Percentiles rank a stretch among this genome's conserved stretches.
These are phyloP conservation scores for Glossophaga mutica DNA, from an alignment of 2,797 vertebrate genomes.

Conservation along the genomic window DNA sequence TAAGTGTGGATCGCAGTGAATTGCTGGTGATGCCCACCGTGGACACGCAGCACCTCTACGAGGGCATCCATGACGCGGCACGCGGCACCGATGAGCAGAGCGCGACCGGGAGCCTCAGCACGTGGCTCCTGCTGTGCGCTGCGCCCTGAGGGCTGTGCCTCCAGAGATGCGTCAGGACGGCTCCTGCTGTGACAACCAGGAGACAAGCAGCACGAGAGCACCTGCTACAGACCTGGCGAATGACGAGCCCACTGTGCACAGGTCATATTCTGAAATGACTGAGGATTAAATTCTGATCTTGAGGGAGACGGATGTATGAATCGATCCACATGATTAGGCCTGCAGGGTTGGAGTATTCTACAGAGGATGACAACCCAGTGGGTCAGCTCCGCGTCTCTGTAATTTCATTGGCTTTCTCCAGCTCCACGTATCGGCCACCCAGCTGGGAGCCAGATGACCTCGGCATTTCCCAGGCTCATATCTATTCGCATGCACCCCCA, in stretches of 20 bases:
- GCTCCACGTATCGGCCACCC: background rate
- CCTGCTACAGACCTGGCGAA: background rate
- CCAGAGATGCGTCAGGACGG: rapidly evolving
- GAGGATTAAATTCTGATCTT: background rate
- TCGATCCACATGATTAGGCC: background rate
- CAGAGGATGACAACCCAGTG: background rate
- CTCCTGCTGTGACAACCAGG: background rate
- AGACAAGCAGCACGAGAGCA: background rate
- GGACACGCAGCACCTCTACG: background rate
- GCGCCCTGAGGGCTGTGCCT: background rate
- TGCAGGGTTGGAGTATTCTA: background rate
- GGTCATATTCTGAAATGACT: background rate
- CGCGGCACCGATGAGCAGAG: rapidly evolving
- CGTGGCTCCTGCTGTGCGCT: background rate
- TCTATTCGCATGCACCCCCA: background rate
- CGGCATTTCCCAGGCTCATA: background rate
- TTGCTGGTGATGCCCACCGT: background rate
- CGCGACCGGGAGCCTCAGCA: background rate
- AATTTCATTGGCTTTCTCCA: background rate
- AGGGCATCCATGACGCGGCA: no score
- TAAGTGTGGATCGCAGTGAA: background rate
- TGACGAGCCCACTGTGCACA: background rate
- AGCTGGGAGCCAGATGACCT: background rate
- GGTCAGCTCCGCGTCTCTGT: background rate
- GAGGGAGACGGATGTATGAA: background rate